A percentile compares a stretch with the other conserved stretches of the same genome.
These are phyloP conservation scores for Callithrix jacchus DNA, from an alignment of 2,113 vertebrate species.

Conservation along the genomic window DNA sequence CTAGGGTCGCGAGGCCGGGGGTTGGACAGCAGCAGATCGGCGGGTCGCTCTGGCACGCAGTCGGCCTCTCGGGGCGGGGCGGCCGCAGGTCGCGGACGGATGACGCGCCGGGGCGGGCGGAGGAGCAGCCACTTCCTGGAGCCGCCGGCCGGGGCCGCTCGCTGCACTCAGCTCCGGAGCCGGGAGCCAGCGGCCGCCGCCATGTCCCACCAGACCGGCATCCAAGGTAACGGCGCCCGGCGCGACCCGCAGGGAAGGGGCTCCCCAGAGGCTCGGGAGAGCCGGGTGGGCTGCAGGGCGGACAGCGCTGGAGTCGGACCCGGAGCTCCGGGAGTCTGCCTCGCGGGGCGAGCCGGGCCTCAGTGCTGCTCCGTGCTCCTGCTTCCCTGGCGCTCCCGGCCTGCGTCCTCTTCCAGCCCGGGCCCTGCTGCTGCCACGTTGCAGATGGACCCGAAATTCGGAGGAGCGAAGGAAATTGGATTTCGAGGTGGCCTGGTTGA, in stretches of 20 bases:
- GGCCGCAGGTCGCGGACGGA: slow-evolving; percentile 39
- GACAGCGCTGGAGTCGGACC: not conserved
- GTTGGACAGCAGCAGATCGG: fast-evolving
- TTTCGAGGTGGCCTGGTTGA: not conserved
- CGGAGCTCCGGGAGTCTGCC: not conserved
- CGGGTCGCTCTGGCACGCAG: not conserved
- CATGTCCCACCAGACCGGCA: slow-evolving; percentile 97
- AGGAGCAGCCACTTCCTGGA: slow-evolving; percentile 64
- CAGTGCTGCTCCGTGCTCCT: not conserved
- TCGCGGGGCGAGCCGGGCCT: not conserved
- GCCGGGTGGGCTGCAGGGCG: not conserved
- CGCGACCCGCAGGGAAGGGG: not conserved
- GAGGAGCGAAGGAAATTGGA: not conserved
- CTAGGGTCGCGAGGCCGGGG: fast-evolving
- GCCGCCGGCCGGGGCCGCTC: slow-evolving; percentile 55
- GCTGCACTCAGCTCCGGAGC: not conserved
- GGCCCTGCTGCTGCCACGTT: slow-evolving; percentile 24
- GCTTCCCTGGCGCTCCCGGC: not conserved
- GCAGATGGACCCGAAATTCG: not conserved
- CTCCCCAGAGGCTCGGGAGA: not conserved
- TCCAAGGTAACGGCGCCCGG: slow-evolving; percentile 89
- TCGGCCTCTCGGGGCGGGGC: not conserved
- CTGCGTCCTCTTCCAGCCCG: not conserved
- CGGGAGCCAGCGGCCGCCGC: slow-evolving; percentile 47
- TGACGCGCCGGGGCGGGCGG: slow-evolving; percentile 33